Evolutionary conservation across 23 tunicate genomes (phyloP), one percentile per base, ranked within the genome.

Genomic region (Ascidia mentula): DNA sequence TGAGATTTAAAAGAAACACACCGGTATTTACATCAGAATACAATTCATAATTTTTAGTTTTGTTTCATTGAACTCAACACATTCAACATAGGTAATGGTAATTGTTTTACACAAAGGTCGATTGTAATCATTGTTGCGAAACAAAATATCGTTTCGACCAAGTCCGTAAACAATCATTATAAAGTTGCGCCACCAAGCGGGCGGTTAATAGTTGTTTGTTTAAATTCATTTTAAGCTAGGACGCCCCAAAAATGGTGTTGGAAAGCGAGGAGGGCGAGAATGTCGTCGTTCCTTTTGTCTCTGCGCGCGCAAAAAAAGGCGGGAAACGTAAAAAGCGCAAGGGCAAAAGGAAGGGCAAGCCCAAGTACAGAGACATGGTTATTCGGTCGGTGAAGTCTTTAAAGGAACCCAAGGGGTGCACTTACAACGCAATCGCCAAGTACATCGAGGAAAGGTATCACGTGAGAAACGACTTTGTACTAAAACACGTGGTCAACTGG

Each of bases 351-450:
- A 74, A 53, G 17, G 31, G 80, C 22, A 89, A 76, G 40, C 85
- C 89, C 20, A 91, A 91, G 73, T 91, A 85, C 90, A 40, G 97
- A 76, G 90, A 85, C 30, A 91, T 91, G 97, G 77, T 91, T 0
- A 39, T 91, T 37, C 38, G 59, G 20, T 86, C 90, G 35, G 59
- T 91, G 37, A 82, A 77, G 45, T 53, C 84, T n/a, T 69, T 74
- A 4, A 69, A 71, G 22, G 97, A 86, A 40, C 77, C 82, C 59
- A 91, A 86, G 46, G 97, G 97, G 18, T 28, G 82, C 53, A 70
- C 74, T n/a, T 79, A 80, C 74, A 59, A 79, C 72, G 45, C 86
- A 6, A 71, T 91, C 71, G 81, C 77, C 38, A 74, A 42, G 72
- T 85, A 71, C 38, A 72, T 91, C 53, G 97, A 85, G 60, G 77